A percentile compares a stretch with the other conserved stretches of the same genome.
Conservation (phyloP, 2,113 vertebrate genomes). For the Scortum barcoo region DNA sequence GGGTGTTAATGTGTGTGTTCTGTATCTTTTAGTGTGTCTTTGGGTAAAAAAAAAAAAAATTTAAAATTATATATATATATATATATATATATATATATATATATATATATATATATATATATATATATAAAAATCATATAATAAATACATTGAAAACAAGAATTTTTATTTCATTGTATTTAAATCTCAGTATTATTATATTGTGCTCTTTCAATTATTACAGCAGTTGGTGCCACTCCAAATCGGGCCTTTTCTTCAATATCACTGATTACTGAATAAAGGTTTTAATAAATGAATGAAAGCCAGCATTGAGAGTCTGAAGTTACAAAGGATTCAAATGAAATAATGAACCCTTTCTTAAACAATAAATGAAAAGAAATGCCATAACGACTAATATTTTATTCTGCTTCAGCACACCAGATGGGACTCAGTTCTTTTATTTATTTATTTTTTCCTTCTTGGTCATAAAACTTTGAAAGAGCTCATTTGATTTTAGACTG, state of each 20-base stretch:
- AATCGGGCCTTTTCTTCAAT: background rate
- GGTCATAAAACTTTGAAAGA: constrained; percentile 4
- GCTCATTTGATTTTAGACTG: background rate
- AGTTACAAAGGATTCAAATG: constrained; percentile 1
- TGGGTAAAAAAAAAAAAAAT: too few relatives aligned
- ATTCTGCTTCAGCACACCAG: constrained; percentile 2
- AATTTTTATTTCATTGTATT: background rate
- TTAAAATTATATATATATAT: too few relatives aligned
- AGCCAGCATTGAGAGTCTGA: background rate
- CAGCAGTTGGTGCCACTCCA: background rate
- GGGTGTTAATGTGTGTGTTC: background rate
- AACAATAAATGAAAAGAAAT: constrained; percentile 28
- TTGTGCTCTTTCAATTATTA: constrained; percentile 4
- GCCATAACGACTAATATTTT: background rate
- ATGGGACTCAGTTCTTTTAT: background rate
- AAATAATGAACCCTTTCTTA: constrained; percentile 23
- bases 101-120: too few relatives aligned
- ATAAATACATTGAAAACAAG: background rate
- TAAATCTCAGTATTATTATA: background rate
- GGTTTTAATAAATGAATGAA: constrained; percentile 13
- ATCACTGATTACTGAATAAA: constrained; percentile 8
- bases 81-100: too few relatives aligned
- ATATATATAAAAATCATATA: background rate
- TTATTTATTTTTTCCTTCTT: background rate
- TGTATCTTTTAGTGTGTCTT: background rate